phyloP scores from a whole-genome alignment of 2,888 invertebrate species.

The Norana najaformis region DNA sequence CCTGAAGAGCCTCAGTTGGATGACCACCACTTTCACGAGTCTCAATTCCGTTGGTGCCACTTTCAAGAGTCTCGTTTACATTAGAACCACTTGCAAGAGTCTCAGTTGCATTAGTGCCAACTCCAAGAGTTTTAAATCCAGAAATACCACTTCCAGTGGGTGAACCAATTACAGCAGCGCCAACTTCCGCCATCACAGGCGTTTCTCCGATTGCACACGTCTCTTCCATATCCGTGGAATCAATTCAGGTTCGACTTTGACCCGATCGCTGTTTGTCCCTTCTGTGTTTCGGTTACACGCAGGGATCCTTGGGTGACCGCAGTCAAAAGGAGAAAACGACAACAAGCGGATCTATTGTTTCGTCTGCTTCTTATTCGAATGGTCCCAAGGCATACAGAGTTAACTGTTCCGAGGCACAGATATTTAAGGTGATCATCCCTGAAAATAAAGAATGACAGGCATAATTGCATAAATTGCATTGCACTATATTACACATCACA shows the following conservation, averaged over 20 bases:
- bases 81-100: background rate
- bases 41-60: background rate
- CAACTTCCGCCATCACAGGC: background rate
- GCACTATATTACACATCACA: background rate
- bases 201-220: background rate
- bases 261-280: background rate
- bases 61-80: background rate
- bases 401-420: no score
- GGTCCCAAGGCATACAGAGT: no score
- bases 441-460: no score
- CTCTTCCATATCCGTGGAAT: background rate
- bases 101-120: background rate
- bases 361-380: background rate
- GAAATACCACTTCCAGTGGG: background rate
- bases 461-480: background rate
- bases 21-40: background rate
- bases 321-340: background rate
- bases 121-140: background rate
- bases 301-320: background rate
- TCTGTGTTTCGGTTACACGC: background rate
- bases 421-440: background rate
- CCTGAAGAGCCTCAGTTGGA: background rate
- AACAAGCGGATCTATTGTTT: no score
- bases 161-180: background rate
- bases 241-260: background rate